Conservation (phyloP, 23 tunicate species). For the Phallusia fumigata region DNA sequence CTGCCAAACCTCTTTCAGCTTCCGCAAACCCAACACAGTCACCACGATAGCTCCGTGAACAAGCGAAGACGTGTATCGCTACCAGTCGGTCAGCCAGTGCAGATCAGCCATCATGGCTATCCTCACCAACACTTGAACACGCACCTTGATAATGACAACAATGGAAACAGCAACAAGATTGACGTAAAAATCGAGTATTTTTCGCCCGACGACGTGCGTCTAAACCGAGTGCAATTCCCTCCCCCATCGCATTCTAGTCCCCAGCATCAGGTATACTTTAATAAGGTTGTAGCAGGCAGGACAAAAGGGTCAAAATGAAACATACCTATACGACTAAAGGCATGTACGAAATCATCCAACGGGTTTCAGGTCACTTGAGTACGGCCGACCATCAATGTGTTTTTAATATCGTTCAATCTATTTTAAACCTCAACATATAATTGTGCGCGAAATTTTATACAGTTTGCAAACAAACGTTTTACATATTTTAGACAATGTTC, state of each 20-base stretch:
- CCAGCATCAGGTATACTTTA: neutral
- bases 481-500: too few relatives aligned
- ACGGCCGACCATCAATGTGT: too few relatives aligned
- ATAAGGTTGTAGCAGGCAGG: neutral
- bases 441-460: too few relatives aligned
- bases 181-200: conserved; percentile 28
- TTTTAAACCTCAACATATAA: too few relatives aligned
- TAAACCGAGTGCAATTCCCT: neutral
- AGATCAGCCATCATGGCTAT: neutral
- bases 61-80: neutral
- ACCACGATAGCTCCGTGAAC: neutral
- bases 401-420: too few relatives aligned
- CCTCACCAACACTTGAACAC: neutral
- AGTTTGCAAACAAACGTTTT: too few relatives aligned
- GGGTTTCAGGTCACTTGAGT: too few relatives aligned
- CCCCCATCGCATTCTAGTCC: neutral
- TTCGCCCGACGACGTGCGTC: conserved; percentile 4
- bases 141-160: neutral
- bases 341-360: too few relatives aligned
- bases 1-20: neutral
- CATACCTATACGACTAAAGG: too few relatives aligned
- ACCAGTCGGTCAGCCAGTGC: neutral
- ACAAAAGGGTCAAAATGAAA: too few relatives aligned
- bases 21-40: neutral
- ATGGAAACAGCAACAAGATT: neutral